Conservation (phyloP, 2,113 vertebrate genomes). For the Hemiprocne comata region DNA sequence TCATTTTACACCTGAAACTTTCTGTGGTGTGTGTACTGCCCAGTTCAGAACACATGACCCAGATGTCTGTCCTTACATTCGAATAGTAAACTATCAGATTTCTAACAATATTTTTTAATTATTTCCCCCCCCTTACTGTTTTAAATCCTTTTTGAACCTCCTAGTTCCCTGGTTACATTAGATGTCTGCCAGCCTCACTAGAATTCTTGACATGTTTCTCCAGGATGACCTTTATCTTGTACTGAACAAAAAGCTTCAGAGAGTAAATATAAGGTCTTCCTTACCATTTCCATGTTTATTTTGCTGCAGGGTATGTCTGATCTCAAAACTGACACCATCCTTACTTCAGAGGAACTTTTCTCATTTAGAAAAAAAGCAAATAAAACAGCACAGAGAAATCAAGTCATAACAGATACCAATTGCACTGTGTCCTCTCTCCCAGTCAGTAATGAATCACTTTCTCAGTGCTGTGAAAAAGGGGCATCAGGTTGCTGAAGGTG, state of each 20-base stretch:
- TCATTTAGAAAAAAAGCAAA: background rate
- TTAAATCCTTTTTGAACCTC: background rate
- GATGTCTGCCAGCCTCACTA: background rate
- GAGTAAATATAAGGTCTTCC: conserved; percentile 19
- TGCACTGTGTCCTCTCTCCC: background rate
- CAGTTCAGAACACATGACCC: background rate
- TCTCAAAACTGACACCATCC: conserved; percentile 14
- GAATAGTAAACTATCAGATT: background rate
- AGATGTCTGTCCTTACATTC: background rate
- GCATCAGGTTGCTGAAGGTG: background rate
- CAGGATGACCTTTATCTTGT: conserved; percentile 31
- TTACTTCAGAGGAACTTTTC: background rate
- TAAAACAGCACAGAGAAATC: background rate
- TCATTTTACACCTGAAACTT: background rate
- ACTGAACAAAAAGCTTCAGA: conserved; percentile 10
- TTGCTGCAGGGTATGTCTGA: conserved; percentile 29
- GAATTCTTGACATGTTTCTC: conserved; percentile 25
- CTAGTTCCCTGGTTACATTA: background rate
- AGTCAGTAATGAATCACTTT: conserved; percentile 36
- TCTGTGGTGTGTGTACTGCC: background rate
- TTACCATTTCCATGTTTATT: conserved; percentile 16
- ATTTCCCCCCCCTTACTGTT: background rate
- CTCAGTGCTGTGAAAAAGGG: background rate
- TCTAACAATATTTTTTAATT: background rate
- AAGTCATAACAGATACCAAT: conserved; percentile 10